Conservation (phyloP, 2,888 invertebrate genomes). For the Erebia epiphron region DNA sequence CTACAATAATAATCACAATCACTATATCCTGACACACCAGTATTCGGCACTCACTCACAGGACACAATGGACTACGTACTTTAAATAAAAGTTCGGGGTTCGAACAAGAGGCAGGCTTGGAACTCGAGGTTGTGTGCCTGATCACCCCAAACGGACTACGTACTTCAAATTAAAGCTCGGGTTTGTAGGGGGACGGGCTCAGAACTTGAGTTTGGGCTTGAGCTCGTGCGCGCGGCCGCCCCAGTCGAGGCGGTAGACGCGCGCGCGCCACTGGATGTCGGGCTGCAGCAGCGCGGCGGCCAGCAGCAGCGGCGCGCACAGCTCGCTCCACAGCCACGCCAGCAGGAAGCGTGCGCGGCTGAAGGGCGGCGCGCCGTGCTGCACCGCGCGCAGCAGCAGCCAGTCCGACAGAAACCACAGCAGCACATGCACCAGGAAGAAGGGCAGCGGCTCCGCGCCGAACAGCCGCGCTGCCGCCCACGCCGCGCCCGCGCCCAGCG, state of each 20-base stretch:
- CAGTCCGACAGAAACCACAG: slow-evolving; percentile 98
- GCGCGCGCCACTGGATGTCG: slow-evolving; percentile 96
- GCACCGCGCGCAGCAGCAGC: slow-evolving; percentile 93
- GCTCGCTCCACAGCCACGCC: slow-evolving; percentile 97
- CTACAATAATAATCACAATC: slow-evolving; percentile 55
- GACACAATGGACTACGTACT: slow-evolving; percentile 35
- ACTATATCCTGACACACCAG: slow-evolving; percentile 49
- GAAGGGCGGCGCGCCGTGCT: slow-evolving; percentile 96
- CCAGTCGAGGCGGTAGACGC: slow-evolving; percentile 96
- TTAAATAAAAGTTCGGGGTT: no score
- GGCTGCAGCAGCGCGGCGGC: slow-evolving; percentile 93
- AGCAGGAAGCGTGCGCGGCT: slow-evolving; percentile 97
- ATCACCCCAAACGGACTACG: slow-evolving; percentile 40
- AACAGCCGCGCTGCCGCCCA: slow-evolving; percentile 93
- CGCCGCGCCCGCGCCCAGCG: slow-evolving; percentile 95
- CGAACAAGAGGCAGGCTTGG: no score
- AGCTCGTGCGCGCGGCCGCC: slow-evolving; percentile 97
- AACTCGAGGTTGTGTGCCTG: no score
- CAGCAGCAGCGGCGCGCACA: slow-evolving; percentile 94
- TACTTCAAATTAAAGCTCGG: slow-evolving; percentile 75
- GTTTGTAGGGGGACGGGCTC: slow-evolving; percentile 54
- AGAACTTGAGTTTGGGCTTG: slow-evolving; percentile 88
- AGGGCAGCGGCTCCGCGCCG: slow-evolving; percentile 93
- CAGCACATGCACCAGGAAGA: slow-evolving; percentile 95
- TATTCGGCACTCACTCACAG: slow-evolving; percentile 37